Percentiles rank a stretch among this genome's conserved stretches.
These are phyloP conservation scores for Chinchilla lanigera DNA, from an alignment of 2,113 vertebrate genomes.

Conservation along the genomic window DNA sequence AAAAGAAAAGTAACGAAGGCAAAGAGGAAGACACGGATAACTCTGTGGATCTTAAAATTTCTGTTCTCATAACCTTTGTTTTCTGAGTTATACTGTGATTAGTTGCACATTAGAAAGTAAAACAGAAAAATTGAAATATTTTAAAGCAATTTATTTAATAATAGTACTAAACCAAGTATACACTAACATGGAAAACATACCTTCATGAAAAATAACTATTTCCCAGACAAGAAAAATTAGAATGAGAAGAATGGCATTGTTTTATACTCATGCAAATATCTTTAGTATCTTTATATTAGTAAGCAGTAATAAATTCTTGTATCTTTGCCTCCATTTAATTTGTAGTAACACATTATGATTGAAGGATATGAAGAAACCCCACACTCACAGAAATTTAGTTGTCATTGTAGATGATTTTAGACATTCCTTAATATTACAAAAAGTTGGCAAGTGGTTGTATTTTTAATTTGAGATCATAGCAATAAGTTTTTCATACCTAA, in stretches of 20 bases:
- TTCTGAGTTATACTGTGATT: not conserved
- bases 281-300: not conserved
- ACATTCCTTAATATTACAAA: not conserved
- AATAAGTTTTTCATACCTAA: not conserved
- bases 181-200: not conserved
- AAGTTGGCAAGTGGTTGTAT: not conserved
- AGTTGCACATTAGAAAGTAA: conserved; percentile 1
- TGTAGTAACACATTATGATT: not conserved
- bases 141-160: not conserved
- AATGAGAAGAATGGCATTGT: not conserved
- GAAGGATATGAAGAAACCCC: not conserved
- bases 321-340: not conserved
- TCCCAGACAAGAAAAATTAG: not conserved
- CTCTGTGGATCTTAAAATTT: not conserved
- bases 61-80: not conserved
- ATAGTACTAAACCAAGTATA: not conserved
- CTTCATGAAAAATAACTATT: conserved; percentile 11
- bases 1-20: too few relatives aligned
- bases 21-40: not conserved
- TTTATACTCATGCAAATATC: not conserved
- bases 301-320: not conserved
- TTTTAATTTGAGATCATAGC: not conserved
- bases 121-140: not conserved
- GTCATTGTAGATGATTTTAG: not conserved
- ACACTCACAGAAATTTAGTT: not conserved